These are phyloP conservation scores for Hemicordylus capensis DNA, from an alignment of 2,113 vertebrate species.

Conservation along the genomic window DNA sequence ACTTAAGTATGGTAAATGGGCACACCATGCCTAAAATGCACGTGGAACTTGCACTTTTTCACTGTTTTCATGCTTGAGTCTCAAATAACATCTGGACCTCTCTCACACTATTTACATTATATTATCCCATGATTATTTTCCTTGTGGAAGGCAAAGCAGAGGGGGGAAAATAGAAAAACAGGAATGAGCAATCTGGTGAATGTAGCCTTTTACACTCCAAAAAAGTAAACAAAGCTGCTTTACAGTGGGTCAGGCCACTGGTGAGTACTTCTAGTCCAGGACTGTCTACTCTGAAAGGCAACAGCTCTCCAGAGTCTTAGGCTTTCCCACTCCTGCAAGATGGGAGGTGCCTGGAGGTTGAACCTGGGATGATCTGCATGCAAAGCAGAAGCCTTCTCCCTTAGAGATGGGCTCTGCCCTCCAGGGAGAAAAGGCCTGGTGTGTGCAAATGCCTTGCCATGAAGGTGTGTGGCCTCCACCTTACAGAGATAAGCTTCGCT, in stretches of 20 bases:
- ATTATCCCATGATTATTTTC: too few species aligned
- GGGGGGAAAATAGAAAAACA: too few species aligned
- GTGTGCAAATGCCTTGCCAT: not conserved
- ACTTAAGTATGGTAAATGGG: not conserved
- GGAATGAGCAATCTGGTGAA: too few species aligned
- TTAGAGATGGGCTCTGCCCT: not conserved
- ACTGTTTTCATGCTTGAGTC: too few species aligned
- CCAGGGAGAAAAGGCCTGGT: not conserved
- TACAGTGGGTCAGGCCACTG: too few species aligned
- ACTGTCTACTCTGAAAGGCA: not conserved
- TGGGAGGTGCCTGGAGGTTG: not conserved
- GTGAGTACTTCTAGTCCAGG: not conserved
- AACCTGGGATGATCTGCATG: not conserved
- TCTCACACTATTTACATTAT: too few species aligned
- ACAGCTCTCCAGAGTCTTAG: not conserved
- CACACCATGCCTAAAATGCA: too few species aligned
- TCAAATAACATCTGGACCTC: too few species aligned
- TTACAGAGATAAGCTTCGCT: accelerated
- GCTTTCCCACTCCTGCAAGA: not conserved
- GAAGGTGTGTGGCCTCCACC: not conserved
- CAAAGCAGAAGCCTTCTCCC: not conserved
- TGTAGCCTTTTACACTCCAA: too few species aligned
- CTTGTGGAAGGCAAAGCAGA: too few species aligned
- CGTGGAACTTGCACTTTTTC: too few species aligned
- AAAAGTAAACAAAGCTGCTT: too few species aligned